Conservation (phyloP, 2,888 invertebrate genomes). For the Dryobota labecula region DNA sequence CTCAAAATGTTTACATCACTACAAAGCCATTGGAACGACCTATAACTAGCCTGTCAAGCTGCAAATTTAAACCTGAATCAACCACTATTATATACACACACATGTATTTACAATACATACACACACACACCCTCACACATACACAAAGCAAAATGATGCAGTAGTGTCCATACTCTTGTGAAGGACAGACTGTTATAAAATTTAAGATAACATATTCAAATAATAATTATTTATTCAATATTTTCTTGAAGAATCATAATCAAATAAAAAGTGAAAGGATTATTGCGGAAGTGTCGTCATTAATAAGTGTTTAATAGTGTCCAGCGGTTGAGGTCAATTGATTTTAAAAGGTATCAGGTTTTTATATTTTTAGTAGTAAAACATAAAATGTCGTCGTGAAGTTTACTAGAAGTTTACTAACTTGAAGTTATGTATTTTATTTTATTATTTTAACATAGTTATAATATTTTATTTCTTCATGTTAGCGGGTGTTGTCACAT, state of each 20-base stretch:
- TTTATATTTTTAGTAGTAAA: slow-evolving; percentile 8
- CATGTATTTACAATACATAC: neutral
- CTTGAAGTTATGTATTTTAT: no score
- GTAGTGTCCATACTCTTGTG: slow-evolving; percentile 45
- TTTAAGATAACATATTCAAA: neutral
- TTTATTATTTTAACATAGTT: no score
- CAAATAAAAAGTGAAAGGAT: slow-evolving; percentile 26
- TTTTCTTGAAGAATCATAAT: neutral
- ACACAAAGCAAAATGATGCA: slow-evolving; percentile 44
- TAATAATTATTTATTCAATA: neutral
- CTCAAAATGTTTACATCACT: slow-evolving; percentile 44
- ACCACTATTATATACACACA: slow-evolving; percentile 23
- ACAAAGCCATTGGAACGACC: slow-evolving; percentile 20
- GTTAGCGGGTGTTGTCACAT: no score
- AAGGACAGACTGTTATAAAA: slow-evolving; percentile 38
- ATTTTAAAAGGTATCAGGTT: slow-evolving; percentile 40
- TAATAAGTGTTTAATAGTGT: slow-evolving; percentile 31
- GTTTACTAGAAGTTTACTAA: neutral
- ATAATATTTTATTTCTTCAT: no score
- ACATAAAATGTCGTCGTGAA: slow-evolving; percentile 11
- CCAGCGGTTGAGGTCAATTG: slow-evolving; percentile 25
- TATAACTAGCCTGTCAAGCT: slow-evolving; percentile 26
- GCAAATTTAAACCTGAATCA: slow-evolving; percentile 57
- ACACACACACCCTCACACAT: slow-evolving; percentile 21
- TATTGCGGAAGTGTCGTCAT: slow-evolving; percentile 32